Evolutionary conservation across 2,888 invertebrate genomes (phyloP), one percentile per base, ranked within the genome.

Genomic region (Cyclophora punctaria): DNA sequence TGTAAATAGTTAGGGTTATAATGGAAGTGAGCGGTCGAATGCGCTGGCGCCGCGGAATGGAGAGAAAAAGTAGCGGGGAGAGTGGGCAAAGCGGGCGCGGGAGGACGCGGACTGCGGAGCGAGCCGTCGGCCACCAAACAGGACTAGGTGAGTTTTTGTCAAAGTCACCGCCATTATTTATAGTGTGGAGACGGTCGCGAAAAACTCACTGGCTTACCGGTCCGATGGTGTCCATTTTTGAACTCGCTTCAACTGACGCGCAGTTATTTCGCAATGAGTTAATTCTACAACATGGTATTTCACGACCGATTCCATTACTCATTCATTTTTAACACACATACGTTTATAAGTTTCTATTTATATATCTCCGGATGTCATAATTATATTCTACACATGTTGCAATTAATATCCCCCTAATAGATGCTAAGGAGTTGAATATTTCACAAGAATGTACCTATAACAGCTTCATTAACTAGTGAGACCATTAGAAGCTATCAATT

Each of bases 121-220:
- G 83, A 78, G 83, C 83, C 71, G 81, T 77, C 82, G 83, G 77
- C 84, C 82, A 83, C 85, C 78, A 72, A 83, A 84, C 87, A 84
- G 73, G 86, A 83, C 84, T 88, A 87, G 88, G 88, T 88, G 62
- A 88, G 88, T 88, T 88, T 88, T 88, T 88, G 83, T 85, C 88
- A 88, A 85, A 86, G 85, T 78, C 80, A 78, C 77, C 83, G 82
- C 79, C 84, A 86, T 88, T 88, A 87, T 88, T 87, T 88, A 88
- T 88, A 84, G 82, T 80, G 84, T 78, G 84, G 87, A 87, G 88
- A 88, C 87, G 75, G 83, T 82, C 78, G 87, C 87, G 88, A 88
- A 88, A 88, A 88, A 88, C 81, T 83, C 68, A 84, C 81, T 80
- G 75, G 77, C 75, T 71, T 84, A 84, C 80, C 75, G 75, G 73